A percentile compares a stretch with the other conserved stretches of the same genome.
phyloP scores from a whole-genome alignment of 64 coral and sea anemone genomes.

The Orbicella faveolata region DNA sequence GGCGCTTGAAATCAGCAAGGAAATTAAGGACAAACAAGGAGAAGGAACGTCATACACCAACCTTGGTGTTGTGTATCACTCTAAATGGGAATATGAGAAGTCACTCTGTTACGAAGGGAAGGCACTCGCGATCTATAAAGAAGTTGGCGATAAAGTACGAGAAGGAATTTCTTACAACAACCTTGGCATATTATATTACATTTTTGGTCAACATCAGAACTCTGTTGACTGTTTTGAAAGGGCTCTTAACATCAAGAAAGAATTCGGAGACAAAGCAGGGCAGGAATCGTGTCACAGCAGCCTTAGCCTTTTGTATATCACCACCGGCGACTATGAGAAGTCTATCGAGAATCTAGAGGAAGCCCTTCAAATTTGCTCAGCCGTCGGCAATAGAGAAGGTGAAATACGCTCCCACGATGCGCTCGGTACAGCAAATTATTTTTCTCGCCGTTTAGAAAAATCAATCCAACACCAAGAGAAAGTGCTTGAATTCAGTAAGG shows the following conservation, averaged over 20 bases:
- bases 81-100: conserved; percentile 14
- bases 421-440: conserved; percentile 4
- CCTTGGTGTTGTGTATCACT: conserved; percentile 4
- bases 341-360: conserved; percentile 17
- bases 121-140: conserved; percentile 11
- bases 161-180: conserved; percentile 24
- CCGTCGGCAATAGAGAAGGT: conserved; percentile 4
- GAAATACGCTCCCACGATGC: conserved; percentile 10
- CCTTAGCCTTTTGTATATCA: conserved; percentile 5
- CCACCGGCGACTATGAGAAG: not conserved
- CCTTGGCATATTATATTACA: conserved; percentile 6
- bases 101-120: conserved; percentile 9
- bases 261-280: conserved; percentile 15
- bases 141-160: conserved; percentile 33
- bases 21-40: conserved; percentile 32
- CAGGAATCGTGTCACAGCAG: conserved; percentile 19
- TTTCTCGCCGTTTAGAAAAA: conserved; percentile 7
- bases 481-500: conserved; percentile 30
- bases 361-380: conserved; percentile 11
- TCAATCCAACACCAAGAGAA: conserved; percentile 23
- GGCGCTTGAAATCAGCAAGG: conserved; percentile 11
- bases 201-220: conserved; percentile 26
- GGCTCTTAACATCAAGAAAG: conserved; percentile 14
- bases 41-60: conserved; percentile 34
- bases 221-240: conserved; percentile 13